Percentiles rank a stretch among this genome's conserved stretches.
Evolutionary conservation across 1,140 invertebrate genomes (phyloP).

Genomic region (Mylabris phalerata): DNA sequence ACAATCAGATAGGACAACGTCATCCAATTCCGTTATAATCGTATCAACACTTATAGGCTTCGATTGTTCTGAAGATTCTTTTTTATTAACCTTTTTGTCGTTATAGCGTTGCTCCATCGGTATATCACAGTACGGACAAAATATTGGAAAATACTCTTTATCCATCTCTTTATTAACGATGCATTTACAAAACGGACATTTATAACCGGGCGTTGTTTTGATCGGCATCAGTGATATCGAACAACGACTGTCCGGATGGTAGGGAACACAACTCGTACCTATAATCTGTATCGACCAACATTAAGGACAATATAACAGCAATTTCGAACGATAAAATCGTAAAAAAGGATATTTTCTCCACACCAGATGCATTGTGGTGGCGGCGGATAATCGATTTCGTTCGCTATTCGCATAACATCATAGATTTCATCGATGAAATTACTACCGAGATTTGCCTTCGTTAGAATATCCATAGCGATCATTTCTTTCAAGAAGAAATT

Average conservation of each 20-base stretch:
- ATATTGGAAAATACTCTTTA: constrained; percentile 20
- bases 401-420: constrained; percentile 26
- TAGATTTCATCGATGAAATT: constrained; percentile 28
- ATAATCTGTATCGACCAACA: constrained; percentile 21
- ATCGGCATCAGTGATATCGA: constrained; percentile 34
- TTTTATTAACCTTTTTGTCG: constrained; percentile 3
- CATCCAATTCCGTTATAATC: constrained; percentile 1
- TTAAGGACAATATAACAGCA: not conserved
- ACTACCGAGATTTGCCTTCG: constrained; percentile 25
- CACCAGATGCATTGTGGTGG: constrained; percentile 31
- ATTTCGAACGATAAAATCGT: not conserved
- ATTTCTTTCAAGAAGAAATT: constrained; percentile 36
- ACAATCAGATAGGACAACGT: constrained; percentile 16
- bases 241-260: constrained; percentile 31
- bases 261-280: constrained; percentile 28
- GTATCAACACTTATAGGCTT: not conserved
- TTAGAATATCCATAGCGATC: constrained; percentile 25
- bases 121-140: constrained; percentile 34
- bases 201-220: constrained; percentile 23
- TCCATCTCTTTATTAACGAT: constrained; percentile 28
- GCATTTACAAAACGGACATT: constrained; percentile 30
- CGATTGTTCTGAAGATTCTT: not conserved
- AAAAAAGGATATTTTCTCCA: constrained; percentile 35
- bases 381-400: constrained; percentile 31
- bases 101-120: constrained; percentile 25